Evolutionary conservation across 1,140 invertebrate species (phyloP).

Genomic region (Glossosoma conforme): DNA sequence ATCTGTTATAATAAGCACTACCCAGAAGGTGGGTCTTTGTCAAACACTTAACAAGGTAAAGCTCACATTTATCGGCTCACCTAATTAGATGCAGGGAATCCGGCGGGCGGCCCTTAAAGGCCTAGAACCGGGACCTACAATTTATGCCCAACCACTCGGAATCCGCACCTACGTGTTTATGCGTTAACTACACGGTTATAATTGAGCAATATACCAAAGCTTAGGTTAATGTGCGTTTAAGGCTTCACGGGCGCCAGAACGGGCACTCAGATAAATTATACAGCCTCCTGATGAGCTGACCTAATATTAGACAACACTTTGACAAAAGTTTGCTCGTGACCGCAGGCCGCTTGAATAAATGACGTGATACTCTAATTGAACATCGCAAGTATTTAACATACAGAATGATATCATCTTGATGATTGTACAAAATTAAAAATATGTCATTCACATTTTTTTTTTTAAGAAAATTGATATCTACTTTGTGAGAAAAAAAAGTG

Average conservation of each 20-base stretch:
- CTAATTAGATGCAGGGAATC: slow-evolving; percentile 22
- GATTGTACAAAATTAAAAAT: no score
- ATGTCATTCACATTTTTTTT: no score
- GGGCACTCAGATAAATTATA: slow-evolving; percentile 19
- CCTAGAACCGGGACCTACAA: slow-evolving; percentile 5
- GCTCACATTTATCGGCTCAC: neutral
- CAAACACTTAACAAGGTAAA: slow-evolving; percentile 7
- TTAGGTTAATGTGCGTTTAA: slow-evolving; percentile 27
- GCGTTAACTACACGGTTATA: slow-evolving; percentile 28
- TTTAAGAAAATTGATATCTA: no score
- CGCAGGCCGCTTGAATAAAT: no score
- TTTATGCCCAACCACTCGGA: slow-evolving; percentile 25
- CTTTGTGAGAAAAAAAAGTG: no score
- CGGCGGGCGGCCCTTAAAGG: neutral
- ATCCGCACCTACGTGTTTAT: slow-evolving; percentile 26
- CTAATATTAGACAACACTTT: no score
- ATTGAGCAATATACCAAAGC: slow-evolving; percentile 28
- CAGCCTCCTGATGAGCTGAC: neutral
- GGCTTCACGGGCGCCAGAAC: slow-evolving; percentile 7
- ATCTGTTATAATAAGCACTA: no score
- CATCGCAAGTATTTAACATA: no score
- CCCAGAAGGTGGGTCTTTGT: no score
- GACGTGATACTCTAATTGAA: no score
- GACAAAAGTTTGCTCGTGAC: no score
- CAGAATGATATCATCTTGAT: no score